Conservation (phyloP, 2,113 vertebrate genomes). For the Lichenostomus cassidix region DNA sequence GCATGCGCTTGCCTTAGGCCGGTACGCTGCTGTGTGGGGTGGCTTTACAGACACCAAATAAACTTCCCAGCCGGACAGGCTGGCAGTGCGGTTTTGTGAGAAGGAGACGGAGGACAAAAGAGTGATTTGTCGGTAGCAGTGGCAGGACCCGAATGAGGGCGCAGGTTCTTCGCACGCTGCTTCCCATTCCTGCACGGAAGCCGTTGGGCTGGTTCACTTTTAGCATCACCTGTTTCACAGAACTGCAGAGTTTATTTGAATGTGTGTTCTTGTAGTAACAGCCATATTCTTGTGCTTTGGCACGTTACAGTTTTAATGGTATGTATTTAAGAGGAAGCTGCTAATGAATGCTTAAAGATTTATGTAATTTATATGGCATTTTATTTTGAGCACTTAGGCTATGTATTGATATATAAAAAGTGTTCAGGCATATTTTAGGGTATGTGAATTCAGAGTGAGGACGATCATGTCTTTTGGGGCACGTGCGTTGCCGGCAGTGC, state of each 20-base stretch:
- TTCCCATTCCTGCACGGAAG: neutral
- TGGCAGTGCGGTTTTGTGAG: neutral
- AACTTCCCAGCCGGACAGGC: neutral
- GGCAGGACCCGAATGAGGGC: neutral
- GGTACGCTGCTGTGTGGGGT: neutral
- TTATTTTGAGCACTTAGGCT: neutral
- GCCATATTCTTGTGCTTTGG: neutral
- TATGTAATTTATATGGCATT: neutral
- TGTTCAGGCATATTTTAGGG: neutral
- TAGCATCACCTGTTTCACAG: neutral
- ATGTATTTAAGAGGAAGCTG: neutral
- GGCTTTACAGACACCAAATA: fast-evolving
- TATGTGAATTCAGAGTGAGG: neutral
- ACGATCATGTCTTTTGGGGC: neutral
- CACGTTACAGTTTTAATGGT: neutral
- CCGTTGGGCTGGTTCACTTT: neutral
- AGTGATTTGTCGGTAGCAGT: neutral
- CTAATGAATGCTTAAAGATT: neutral
- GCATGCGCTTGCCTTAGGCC: neutral
- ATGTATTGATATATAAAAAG: neutral
- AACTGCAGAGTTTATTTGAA: neutral
- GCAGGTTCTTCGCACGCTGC: neutral
- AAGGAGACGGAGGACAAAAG: neutral
- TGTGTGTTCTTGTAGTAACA: neutral
- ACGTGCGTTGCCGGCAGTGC: neutral